Evolutionary conservation across 2,888 invertebrate genomes (phyloP).

Genomic region (Agrotis ipsilon): DNA sequence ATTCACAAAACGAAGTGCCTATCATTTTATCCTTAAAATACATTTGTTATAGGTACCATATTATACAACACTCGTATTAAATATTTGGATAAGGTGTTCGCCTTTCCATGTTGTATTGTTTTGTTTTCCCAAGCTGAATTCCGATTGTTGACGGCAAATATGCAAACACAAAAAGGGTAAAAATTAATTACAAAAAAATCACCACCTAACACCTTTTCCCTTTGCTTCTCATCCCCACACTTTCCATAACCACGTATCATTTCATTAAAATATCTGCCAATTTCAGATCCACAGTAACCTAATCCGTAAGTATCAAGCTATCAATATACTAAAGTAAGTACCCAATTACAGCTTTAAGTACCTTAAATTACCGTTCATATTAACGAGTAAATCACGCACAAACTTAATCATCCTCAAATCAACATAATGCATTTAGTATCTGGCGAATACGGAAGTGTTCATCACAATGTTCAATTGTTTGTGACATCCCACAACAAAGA

Average conservation of each 20-base stretch:
- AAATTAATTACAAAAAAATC: neutral
- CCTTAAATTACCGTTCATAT: slow-evolving; percentile 10
- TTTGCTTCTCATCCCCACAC: neutral
- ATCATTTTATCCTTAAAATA: slow-evolving; percentile 16
- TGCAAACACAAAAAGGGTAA: neutral
- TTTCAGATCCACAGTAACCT: neutral
- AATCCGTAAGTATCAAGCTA: neutral
- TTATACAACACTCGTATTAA: no score
- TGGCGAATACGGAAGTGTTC: slow-evolving; percentile 50
- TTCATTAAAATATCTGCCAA: neutral
- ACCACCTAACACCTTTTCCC: neutral
- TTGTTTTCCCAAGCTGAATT: neutral
- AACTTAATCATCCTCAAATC: slow-evolving; percentile 22
- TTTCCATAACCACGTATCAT: neutral
- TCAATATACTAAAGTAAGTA: neutral
- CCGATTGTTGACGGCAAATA: neutral
- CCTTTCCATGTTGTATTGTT: neutral
- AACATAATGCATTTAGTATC: slow-evolving; percentile 43
- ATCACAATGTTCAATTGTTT: slow-evolving; percentile 3
- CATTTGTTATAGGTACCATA: neutral
- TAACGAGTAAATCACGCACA: slow-evolving; percentile 25
- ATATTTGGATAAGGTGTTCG: no score
- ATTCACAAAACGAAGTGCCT: neutral
- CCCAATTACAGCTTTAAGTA: neutral
- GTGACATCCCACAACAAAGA: slow-evolving; percentile 51